A percentile compares a stretch with the other conserved stretches of the same genome.
phyloP scores from a whole-genome alignment of 2,888 invertebrate species.

The Hesperia comma region DNA sequence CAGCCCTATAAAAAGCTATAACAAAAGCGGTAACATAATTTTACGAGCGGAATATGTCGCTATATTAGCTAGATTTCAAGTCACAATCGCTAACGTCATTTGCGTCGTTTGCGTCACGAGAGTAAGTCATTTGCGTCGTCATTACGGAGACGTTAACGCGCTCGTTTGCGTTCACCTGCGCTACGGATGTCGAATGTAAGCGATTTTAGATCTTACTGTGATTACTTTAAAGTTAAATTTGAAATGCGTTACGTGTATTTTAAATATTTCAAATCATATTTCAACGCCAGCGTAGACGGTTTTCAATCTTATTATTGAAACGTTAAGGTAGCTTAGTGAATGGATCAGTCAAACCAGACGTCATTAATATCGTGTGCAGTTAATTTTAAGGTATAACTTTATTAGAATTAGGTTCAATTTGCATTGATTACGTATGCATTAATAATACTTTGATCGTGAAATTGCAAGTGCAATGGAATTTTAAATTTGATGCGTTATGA shows the following conservation, averaged over 20 bases:
- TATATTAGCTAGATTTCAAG: conserved; percentile 8
- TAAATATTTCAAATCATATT: conserved; percentile 1
- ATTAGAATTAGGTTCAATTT: not conserved
- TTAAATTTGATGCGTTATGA: not conserved
- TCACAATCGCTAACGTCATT: conserved; percentile 12
- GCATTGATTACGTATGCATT: not conserved
- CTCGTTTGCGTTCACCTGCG: conserved; percentile 15
- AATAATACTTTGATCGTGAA: not conserved
- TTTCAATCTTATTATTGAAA: not conserved
- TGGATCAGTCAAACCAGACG: no score
- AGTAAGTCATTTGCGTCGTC: conserved; percentile 15
- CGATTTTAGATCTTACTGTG: not conserved
- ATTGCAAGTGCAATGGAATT: conserved; percentile 3
- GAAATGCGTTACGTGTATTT: not conserved
- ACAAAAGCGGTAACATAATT: no score
- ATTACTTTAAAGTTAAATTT: conserved; percentile 7
- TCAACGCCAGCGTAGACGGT: not conserved
- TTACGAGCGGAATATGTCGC: not conserved
- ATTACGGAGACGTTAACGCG: conserved; percentile 12
- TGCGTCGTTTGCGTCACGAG: conserved; percentile 9
- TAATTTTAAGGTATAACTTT: not conserved
- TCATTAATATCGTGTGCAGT: not conserved
- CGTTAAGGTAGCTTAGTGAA: not conserved
- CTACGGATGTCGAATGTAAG: conserved; percentile 6
- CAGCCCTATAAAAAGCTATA: no score